Percentiles rank a stretch among this genome's conserved stretches.
Conservation (phyloP, 2,113 vertebrate species). For the Anser brachyrhynchus region DNA sequence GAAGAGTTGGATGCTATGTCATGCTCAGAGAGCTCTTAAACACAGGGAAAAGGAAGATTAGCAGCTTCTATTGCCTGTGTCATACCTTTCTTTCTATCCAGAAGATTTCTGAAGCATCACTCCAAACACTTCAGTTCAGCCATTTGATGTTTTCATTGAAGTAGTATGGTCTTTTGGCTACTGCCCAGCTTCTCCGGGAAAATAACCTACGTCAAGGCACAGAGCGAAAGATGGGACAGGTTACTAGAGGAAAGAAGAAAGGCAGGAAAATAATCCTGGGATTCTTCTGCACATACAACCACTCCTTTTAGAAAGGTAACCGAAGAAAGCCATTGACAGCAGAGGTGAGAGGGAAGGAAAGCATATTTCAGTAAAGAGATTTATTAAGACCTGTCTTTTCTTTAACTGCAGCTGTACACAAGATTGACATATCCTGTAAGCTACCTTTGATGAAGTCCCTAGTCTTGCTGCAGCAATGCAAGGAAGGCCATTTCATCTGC, state of each 20-base stretch:
- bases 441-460: constrained; percentile 28
- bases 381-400: constrained; percentile 44
- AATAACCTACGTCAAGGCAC: background rate
- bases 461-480: constrained; percentile 12
- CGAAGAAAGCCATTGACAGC: background rate
- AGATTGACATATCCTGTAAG: constrained; percentile 44
- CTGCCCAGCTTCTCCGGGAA: background rate
- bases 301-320: constrained; percentile 17
- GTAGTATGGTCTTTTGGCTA: background rate
- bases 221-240: background rate
- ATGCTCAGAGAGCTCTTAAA: background rate
- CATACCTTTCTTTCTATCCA: background rate
- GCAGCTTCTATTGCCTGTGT: background rate
- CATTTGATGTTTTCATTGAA: background rate
- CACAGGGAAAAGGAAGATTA: background rate
- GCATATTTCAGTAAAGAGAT: constrained; percentile 34
- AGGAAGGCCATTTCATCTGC: constrained; percentile 19
- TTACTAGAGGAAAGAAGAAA: background rate
- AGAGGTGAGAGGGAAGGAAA: constrained; percentile 30
- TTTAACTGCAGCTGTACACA: constrained; percentile 58
- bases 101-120: background rate
- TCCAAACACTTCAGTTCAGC: background rate
- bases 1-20: background rate
- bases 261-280: background rate
- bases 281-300: background rate